These are phyloP conservation scores for Avahi laniger DNA, from an alignment of 2,797 vertebrate species.

Conservation along the genomic window DNA sequence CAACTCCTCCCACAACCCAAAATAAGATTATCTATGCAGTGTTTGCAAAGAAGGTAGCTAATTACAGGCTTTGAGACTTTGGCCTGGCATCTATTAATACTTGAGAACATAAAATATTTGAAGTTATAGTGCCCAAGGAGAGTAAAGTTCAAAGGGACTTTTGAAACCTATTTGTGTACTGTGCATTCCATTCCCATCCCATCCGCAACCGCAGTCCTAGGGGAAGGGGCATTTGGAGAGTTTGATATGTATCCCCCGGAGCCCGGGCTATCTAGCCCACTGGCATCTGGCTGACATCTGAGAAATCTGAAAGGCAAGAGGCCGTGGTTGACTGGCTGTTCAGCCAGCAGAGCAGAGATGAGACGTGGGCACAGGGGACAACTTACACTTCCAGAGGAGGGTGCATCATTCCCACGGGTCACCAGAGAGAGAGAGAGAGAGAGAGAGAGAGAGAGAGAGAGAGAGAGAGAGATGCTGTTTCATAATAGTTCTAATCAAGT, in stretches of 20 bases:
- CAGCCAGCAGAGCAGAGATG: background rate
- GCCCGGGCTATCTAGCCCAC: no score
- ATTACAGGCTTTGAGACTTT: background rate
- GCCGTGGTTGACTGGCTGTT: no score
- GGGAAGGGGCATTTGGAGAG: background rate
- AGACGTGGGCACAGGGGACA: accelerated
- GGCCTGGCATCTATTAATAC: background rate
- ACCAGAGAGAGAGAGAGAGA: background rate
- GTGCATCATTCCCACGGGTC: accelerated
- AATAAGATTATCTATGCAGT: background rate
- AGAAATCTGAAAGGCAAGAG: background rate
- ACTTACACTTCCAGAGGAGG: background rate
- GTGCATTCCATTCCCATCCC: background rate
- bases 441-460: no score
- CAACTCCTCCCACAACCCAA: background rate
- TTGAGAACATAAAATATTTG: background rate
- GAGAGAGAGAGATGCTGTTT: background rate
- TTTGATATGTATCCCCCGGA: background rate
- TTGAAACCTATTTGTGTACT: background rate
- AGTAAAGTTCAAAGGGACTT: background rate
- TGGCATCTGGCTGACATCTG: background rate
- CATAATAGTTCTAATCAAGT: background rate
- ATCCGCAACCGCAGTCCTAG: background rate
- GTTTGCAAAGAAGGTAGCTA: background rate
- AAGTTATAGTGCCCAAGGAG: background rate